These are phyloP conservation scores for Zygaena filipendulae DNA, from an alignment of 2,888 invertebrate genomes.

Conservation along the genomic window DNA sequence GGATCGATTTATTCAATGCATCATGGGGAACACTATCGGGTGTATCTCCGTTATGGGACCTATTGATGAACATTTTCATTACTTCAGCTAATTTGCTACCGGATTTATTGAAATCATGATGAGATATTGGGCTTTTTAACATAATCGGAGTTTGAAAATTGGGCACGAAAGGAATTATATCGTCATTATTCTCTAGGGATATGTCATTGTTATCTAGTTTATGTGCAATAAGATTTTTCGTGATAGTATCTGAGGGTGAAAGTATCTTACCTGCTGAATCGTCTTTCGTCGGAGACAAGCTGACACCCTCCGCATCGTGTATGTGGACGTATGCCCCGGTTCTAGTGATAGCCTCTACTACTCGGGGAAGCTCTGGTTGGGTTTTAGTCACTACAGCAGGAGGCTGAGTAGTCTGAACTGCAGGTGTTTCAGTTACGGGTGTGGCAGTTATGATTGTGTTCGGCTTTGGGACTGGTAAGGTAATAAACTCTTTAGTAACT, in stretches of 20 bases:
- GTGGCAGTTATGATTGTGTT: conserved; percentile 72
- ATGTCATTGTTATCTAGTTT: conserved; percentile 30
- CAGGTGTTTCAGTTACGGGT: conserved; percentile 44
- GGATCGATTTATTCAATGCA: conserved; percentile 27
- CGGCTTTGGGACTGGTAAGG: conserved; percentile 66
- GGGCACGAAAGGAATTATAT: conserved; percentile 52
- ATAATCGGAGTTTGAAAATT: conserved; percentile 58
- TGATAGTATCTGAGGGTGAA: conserved; percentile 31
- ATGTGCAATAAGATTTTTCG: conserved; percentile 19
- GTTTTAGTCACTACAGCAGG: conserved; percentile 31
- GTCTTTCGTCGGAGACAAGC: conserved; percentile 70
- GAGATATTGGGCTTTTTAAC: conserved; percentile 39
- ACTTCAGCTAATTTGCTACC: conserved; percentile 53
- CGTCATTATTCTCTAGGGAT: conserved; percentile 27
- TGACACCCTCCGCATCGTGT: conserved; percentile 71
- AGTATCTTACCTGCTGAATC: conserved; percentile 76
- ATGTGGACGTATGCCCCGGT: conserved; percentile 79
- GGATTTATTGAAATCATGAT: conserved; percentile 32
- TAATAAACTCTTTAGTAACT: conserved; percentile 65
- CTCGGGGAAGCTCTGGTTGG: conserved; percentile 43
- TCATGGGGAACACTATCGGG: no score
- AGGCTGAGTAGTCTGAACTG: conserved; percentile 23
- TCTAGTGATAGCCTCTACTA: conserved; percentile 58
- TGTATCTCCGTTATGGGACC: conserved; percentile 30
- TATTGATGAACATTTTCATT: conserved; percentile 55